phyloP scores from a whole-genome alignment of 2,888 invertebrate genomes.

The Portevinia maculata region DNA sequence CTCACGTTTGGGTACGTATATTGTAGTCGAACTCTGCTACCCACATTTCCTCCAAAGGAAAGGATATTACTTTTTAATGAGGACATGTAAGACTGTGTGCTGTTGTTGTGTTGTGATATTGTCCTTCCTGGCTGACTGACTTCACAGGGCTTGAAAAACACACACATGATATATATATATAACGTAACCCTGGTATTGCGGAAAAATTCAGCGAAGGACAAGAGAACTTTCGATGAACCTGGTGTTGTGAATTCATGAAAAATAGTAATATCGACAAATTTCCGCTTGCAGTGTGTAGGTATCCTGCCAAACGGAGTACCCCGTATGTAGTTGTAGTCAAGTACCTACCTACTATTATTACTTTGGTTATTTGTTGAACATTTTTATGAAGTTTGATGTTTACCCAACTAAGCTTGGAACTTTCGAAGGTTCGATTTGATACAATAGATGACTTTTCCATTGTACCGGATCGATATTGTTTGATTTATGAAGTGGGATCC shows the following conservation, averaged over 20 bases:
- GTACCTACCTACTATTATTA: conserved; percentile 39
- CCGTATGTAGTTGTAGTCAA: conserved; percentile 1
- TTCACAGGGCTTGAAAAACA: not conserved
- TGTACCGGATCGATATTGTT: conserved; percentile 55
- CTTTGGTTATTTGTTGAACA: conserved; percentile 66
- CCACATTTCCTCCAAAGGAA: conserved; percentile 39
- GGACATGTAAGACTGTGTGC: conserved; percentile 58
- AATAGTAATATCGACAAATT: conserved; percentile 70
- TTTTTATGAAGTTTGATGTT: conserved; percentile 72
- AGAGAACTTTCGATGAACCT: conserved; percentile 53
- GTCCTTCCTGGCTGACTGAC: conserved; percentile 23
- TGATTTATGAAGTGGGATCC: conserved; percentile 17
- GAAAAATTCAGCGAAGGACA: conserved; percentile 61
- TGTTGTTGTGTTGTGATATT: conserved; percentile 31
- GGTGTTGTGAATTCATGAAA: conserved; percentile 46
- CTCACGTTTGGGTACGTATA: conserved; percentile 36
- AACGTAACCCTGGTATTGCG: conserved; percentile 11
- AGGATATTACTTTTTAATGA: conserved; percentile 73
- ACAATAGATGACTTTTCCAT: conserved; percentile 23
- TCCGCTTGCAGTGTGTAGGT: conserved; percentile 41
- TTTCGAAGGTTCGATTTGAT: conserved; percentile 1
- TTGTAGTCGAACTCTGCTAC: conserved; percentile 40
- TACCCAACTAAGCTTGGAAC: conserved; percentile 46
- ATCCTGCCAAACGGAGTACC: conserved; percentile 39
- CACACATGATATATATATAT: too few species aligned